These are phyloP conservation scores for Odocoileus virginianus DNA, from an alignment of 2,113 vertebrate species.

Conservation along the genomic window DNA sequence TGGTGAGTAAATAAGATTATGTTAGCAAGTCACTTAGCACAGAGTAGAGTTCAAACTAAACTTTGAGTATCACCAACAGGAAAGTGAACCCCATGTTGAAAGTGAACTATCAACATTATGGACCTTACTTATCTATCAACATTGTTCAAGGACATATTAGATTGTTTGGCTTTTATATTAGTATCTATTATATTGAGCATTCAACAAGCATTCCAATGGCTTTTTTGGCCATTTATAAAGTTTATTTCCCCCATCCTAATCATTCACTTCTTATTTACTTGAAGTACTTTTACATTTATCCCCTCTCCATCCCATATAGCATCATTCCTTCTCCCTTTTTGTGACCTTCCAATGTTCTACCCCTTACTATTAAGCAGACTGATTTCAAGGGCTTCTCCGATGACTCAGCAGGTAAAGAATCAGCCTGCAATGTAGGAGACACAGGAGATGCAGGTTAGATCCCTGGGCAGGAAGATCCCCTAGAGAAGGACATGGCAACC, in stretches of 20 bases:
- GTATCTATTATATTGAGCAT: not conserved
- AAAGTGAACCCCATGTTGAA: not conserved
- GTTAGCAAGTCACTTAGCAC: not conserved
- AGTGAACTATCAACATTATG: not conserved
- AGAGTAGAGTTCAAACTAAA: not conserved
- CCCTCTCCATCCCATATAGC: not conserved
- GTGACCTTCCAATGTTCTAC: not conserved
- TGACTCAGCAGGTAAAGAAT: not conserved
- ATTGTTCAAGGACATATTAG: not conserved
- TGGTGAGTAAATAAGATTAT: not conserved
- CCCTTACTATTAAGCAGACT: not conserved
- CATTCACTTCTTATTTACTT: not conserved
- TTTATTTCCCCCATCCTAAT: not conserved
- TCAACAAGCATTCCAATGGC: not conserved
- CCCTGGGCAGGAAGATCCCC: not conserved
- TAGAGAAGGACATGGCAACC: not conserved
- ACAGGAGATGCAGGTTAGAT: not conserved
- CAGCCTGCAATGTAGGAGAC: not conserved
- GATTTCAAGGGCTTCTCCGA: not conserved
- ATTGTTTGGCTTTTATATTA: not conserved
- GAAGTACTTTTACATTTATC: not conserved
- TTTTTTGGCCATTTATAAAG: not conserved
- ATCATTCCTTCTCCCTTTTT: not conserved
- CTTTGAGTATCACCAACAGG: not conserved
- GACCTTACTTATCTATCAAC: not conserved